phyloP scores from a whole-genome alignment of 2,113 vertebrate genomes.

The Pedetes capensis region DNA sequence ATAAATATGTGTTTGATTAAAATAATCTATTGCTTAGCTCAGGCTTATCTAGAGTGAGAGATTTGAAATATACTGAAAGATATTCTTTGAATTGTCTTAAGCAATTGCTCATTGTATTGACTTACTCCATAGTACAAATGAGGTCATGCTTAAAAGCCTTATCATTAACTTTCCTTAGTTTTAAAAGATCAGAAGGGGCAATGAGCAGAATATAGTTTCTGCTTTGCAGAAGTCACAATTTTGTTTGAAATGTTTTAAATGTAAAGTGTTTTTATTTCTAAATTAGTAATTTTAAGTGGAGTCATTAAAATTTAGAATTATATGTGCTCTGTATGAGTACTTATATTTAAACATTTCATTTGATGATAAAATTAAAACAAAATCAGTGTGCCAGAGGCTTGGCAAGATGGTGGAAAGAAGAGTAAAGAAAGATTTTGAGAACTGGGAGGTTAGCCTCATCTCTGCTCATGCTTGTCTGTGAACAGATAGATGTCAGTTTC shows the following conservation, averaged over 20 bases:
- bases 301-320: conserved; percentile 6
- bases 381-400: neutral
- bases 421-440: neutral
- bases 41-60: neutral
- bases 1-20: conserved; percentile 46
- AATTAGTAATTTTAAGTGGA: conserved; percentile 13
- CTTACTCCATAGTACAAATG: neutral
- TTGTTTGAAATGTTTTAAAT: conserved; percentile 35
- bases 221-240: conserved; percentile 22
- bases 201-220: neutral
- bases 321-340: neutral
- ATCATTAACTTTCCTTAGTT: neutral
- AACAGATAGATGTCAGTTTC: neutral
- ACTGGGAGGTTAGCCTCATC: too few species aligned
- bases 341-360: neutral
- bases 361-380: neutral
- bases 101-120: neutral
- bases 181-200: neutral
- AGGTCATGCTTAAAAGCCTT: neutral
- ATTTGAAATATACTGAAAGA: neutral
- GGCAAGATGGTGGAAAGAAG: neutral
- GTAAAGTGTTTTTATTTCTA: too few species aligned
- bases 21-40: conserved; percentile 36
- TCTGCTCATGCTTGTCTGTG: neutral
- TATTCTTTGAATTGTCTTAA: neutral